These are phyloP conservation scores for Typhlichthys subterraneus DNA, from an alignment of 2,797 vertebrate species.

Conservation along the genomic window DNA sequence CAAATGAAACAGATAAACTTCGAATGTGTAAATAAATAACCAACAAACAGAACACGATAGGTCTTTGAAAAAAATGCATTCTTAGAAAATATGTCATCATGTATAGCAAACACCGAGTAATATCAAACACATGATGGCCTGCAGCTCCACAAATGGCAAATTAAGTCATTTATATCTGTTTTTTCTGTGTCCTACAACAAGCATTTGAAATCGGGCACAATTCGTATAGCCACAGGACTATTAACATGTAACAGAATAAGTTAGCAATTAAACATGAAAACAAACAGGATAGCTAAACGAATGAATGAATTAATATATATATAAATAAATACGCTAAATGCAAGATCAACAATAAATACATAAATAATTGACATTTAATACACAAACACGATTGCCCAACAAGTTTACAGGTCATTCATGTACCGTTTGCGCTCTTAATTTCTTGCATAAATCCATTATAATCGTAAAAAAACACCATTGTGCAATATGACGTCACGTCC, in stretches of 20 bases:
- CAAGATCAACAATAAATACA: conserved; percentile 65
- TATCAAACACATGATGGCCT: conserved; percentile 62
- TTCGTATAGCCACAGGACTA: conserved; percentile 53
- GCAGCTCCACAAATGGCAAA: conserved; percentile 40
- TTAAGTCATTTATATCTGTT: conserved; percentile 45
- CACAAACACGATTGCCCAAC: conserved; percentile 76
- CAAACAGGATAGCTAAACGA: conserved; percentile 48
- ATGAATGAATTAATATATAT: conserved; percentile 41
- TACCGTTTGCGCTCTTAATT: conserved; percentile 67
- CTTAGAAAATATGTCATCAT: conserved; percentile 64
- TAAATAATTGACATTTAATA: conserved; percentile 73
- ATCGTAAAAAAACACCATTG: conserved; percentile 78
- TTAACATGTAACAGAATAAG: conserved; percentile 58
- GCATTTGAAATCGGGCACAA: conserved; percentile 59
- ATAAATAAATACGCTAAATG: conserved; percentile 54
- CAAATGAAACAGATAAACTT: conserved; percentile 54
- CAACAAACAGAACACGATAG: conserved; percentile 49
- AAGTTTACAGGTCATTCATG: conserved; percentile 52
- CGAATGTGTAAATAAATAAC: conserved; percentile 53
- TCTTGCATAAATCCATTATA: conserved; percentile 81
- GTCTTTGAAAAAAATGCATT: conserved; percentile 69
- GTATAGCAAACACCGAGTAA: conserved; percentile 68
- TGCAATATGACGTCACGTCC: conserved; percentile 83
- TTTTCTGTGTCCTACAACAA: conserved; percentile 41
- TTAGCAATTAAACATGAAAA: conserved; percentile 40